These are phyloP conservation scores for Okamejei kenojei DNA, from an alignment of 2,797 vertebrate genomes.

Conservation along the genomic window DNA sequence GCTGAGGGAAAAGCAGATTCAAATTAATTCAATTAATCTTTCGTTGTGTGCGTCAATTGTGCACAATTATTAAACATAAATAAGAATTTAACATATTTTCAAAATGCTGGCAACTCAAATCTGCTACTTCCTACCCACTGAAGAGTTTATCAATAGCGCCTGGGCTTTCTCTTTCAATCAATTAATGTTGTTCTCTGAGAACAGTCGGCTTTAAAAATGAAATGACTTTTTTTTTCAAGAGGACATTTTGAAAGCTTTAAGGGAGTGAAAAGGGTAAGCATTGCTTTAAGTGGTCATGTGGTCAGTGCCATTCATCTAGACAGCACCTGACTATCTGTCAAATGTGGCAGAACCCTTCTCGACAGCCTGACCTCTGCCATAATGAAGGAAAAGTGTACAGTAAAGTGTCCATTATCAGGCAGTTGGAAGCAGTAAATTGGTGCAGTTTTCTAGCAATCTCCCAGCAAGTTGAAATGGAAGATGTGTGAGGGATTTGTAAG, in stretches of 20 bases:
- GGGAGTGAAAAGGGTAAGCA: constrained; percentile 65
- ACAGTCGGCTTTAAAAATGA: constrained; percentile 51
- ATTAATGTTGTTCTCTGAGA: constrained; percentile 3
- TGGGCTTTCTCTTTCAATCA: background rate
- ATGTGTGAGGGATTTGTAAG: constrained; percentile 70
- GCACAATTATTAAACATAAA: background rate
- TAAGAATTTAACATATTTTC: background rate
- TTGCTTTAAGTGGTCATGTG: constrained; percentile 79
- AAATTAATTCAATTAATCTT: constrained; percentile 5
- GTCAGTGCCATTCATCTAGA: constrained; percentile 73
- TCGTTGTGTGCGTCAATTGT: background rate
- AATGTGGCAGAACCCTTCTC: constrained; percentile 71
- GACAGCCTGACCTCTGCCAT: constrained; percentile 74
- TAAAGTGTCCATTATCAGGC: constrained; percentile 79
- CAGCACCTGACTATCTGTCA: constrained; percentile 69
- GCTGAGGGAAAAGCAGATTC: background rate
- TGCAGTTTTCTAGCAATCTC: constrained; percentile 79
- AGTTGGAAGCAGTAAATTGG: constrained; percentile 79
- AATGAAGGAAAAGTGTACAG: constrained; percentile 70
- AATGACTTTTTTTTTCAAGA: constrained; percentile 54
- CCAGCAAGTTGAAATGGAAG: constrained; percentile 70
- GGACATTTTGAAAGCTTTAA: constrained; percentile 58
- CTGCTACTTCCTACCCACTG: background rate
- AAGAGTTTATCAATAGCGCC: background rate
- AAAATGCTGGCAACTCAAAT: background rate